A percentile compares a stretch with the other conserved stretches of the same genome.
These are phyloP conservation scores for Podarcis cretensis DNA, from an alignment of 2,113 vertebrate species.

Conservation along the genomic window DNA sequence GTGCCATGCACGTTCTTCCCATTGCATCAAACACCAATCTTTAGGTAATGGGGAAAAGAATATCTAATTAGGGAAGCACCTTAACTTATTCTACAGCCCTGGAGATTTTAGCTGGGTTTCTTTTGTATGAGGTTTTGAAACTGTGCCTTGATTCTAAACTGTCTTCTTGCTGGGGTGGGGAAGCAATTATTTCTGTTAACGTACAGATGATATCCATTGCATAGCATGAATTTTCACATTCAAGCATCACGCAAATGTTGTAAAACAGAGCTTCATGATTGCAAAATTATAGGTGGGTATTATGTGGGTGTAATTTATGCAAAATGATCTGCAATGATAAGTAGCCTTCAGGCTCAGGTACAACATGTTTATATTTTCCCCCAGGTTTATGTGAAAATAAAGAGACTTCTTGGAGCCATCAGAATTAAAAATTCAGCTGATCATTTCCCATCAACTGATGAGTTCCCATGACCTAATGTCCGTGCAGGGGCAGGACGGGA, in stretches of 20 bases:
- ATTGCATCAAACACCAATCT: slow-evolving; percentile 67
- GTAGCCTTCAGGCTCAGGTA: neutral
- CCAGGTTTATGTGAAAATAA: neutral
- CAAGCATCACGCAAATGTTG: neutral
- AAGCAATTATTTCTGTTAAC: neutral
- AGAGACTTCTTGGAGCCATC: neutral
- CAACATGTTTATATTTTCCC: neutral
- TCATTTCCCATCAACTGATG: neutral
- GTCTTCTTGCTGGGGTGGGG: neutral
- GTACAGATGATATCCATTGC: neutral
- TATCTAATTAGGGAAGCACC: slow-evolving; percentile 54
- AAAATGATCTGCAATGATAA: slow-evolving; percentile 30
- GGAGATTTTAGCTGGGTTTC: slow-evolving; percentile 15
- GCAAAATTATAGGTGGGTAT: neutral
- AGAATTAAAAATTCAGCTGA: slow-evolving; percentile 7
- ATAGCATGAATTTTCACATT: neutral
- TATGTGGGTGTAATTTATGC: slow-evolving; percentile 1
- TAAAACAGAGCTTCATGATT: slow-evolving; percentile 2
- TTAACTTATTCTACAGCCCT: slow-evolving; percentile 34
- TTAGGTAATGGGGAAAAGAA: slow-evolving; percentile 50
- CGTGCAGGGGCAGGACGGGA: neutral
- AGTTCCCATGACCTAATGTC: neutral
- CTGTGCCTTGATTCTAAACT: neutral
- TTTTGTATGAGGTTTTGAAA: neutral
- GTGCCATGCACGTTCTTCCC: slow-evolving; percentile 51